These are phyloP conservation scores for Scaptomyza pallida DNA, from an alignment of 1,140 invertebrate genomes.

Conservation along the genomic window DNA sequence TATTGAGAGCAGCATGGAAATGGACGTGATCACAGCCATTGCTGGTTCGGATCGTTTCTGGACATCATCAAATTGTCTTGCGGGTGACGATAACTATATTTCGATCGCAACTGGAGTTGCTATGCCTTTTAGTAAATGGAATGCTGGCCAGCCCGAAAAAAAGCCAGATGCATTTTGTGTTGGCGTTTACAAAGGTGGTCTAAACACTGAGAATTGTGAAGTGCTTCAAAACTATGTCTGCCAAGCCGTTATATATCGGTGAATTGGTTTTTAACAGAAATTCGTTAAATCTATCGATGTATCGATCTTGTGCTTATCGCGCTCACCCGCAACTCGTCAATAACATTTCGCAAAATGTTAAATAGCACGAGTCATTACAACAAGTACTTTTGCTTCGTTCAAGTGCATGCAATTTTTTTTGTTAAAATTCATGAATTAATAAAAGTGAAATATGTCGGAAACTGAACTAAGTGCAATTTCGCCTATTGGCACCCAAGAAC, in stretches of 20 bases:
- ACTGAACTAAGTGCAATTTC: too few species aligned
- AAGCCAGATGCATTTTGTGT: slow-evolving; percentile 2
- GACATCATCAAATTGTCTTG: slow-evolving; percentile 16
- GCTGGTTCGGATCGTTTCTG: neutral
- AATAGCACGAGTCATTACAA: too few species aligned
- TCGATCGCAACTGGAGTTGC: slow-evolving; percentile 21
- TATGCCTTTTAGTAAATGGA: slow-evolving; percentile 26
- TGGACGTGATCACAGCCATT: slow-evolving; percentile 4
- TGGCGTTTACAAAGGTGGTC: neutral
- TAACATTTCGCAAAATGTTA: too few species aligned
- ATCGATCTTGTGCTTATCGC: too few species aligned
- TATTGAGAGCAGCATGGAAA: slow-evolving; percentile 20
- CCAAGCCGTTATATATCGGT: neutral
- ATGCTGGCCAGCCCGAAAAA: neutral
- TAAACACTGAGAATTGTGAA: neutral
- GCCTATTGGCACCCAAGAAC: too few species aligned
- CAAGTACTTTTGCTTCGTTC: too few species aligned
- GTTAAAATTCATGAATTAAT: too few species aligned
- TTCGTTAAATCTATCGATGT: too few species aligned
- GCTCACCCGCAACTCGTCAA: too few species aligned
- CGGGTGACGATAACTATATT: neutral
- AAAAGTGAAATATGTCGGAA: too few species aligned
- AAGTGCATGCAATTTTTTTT: too few species aligned
- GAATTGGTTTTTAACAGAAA: too few species aligned
- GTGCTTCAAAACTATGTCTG: slow-evolving; percentile 9